Evolutionary conservation across 2,888 invertebrate genomes (phyloP).

Genomic region (Mythimna albipuncta): DNA sequence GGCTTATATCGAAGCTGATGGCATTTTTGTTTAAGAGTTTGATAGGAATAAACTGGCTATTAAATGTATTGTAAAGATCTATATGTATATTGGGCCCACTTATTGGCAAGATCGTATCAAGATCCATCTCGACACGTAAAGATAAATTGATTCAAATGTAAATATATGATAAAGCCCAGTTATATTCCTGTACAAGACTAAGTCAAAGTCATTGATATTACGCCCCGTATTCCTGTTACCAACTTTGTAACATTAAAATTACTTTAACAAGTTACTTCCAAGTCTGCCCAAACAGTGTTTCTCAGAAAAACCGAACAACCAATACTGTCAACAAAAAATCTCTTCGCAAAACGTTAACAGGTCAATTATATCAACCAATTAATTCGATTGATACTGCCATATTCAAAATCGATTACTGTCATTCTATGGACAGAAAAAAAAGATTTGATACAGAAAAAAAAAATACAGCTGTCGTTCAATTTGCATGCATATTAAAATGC

Average conservation of each 20-base stretch:
- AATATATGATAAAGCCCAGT: not conserved
- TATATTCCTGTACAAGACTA: not conserved
- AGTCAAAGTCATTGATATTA: constrained; percentile 10
- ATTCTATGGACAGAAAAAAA: constrained; percentile 41
- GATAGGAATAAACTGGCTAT: not conserved
- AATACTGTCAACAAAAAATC: constrained; percentile 47
- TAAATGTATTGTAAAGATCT: not conserved
- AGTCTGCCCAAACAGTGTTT: constrained; percentile 4
- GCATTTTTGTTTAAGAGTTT: not conserved
- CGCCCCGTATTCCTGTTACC: constrained; percentile 4
- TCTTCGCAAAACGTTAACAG: constrained; percentile 32
- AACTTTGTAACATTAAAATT: constrained; percentile 27
- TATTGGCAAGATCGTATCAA: not conserved
- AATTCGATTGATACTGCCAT: constrained; percentile 31
- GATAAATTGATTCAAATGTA: not conserved
- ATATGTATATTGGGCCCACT: not conserved
- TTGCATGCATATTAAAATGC: constrained; percentile 72
- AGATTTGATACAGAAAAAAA: constrained; percentile 51
- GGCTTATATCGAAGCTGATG: constrained; percentile 9
- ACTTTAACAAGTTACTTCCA: constrained; percentile 24
- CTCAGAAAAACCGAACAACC: constrained; percentile 11
- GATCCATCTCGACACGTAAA: not conserved
- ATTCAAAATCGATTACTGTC: constrained; percentile 48
- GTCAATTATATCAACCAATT: constrained; percentile 52
- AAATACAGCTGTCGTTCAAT: constrained; percentile 62